phyloP scores from a whole-genome alignment of 2,797 vertebrate species.

The Alcedo atthis region DNA sequence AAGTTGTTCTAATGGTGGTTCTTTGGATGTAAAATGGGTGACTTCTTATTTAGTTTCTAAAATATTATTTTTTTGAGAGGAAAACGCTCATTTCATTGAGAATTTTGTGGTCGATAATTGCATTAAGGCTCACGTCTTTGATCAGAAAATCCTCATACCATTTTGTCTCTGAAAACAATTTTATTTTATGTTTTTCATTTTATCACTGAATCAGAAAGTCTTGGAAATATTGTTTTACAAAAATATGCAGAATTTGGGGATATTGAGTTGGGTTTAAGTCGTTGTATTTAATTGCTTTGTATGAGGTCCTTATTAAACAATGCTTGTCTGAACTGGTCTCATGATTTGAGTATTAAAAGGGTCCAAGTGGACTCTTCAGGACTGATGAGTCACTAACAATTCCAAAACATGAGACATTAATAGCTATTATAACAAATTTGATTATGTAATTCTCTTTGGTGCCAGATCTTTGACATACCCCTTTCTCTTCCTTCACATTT shows the following conservation, averaged over 20 bases:
- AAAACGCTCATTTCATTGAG: neutral
- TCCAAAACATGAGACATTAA: slow-evolving; percentile 27
- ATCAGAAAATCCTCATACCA: neutral
- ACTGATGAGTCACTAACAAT: slow-evolving; percentile 18
- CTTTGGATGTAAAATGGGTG: neutral
- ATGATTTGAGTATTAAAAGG: neutral
- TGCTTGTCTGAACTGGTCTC: neutral
- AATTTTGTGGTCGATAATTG: neutral
- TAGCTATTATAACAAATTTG: neutral
- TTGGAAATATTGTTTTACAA: neutral
- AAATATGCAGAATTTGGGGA: neutral
- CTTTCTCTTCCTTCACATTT: slow-evolving; percentile 38
- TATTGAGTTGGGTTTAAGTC: neutral
- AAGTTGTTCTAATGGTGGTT: neutral
- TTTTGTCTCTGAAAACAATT: neutral
- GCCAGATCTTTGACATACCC: neutral
- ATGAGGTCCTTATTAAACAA: neutral
- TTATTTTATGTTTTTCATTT: neutral
- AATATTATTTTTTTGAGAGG: neutral
- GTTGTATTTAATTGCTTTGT: neutral
- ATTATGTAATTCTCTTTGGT: slow-evolving; percentile 15
- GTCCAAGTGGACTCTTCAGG: neutral
- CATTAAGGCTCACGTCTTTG: neutral
- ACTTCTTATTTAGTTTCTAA: neutral
- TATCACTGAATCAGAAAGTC: neutral